These are phyloP conservation scores for Sebastes baramenuke DNA, from an alignment of 2,797 vertebrate species.

Conservation along the genomic window DNA sequence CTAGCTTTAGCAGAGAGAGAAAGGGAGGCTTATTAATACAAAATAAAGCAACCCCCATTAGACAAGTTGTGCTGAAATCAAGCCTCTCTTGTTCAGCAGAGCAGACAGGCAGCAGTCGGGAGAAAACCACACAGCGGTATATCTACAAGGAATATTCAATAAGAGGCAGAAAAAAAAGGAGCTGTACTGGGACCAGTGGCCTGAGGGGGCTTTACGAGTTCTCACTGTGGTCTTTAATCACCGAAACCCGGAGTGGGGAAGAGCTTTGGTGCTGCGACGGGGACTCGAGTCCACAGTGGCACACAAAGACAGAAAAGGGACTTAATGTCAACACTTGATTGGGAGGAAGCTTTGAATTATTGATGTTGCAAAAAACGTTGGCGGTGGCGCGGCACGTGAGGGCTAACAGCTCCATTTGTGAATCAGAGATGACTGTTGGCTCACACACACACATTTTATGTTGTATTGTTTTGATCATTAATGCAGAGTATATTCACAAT, in stretches of 20 bases:
- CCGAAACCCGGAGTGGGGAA: conserved; percentile 8
- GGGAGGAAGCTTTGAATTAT: conserved; percentile 51
- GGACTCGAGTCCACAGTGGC: conserved; percentile 19
- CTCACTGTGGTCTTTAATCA: conserved; percentile 58
- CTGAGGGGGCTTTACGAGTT: conserved; percentile 22
- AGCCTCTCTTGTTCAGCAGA: conserved; percentile 35
- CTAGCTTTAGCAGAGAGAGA: conserved; percentile 9
- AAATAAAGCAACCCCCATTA: conserved; percentile 21
- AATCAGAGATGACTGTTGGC: conserved; percentile 48
- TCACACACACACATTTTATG: conserved; percentile 7
- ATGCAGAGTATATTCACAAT: conserved; percentile 9
- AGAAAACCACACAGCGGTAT: conserved; percentile 11
- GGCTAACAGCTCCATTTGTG: conserved; percentile 17
- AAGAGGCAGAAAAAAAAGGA: conserved; percentile 1
- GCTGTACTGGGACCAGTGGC: conserved; percentile 32
- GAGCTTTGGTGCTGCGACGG: conserved; percentile 1
- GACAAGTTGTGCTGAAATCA: conserved; percentile 33
- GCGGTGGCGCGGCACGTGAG: neutral
- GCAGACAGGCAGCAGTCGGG: neutral
- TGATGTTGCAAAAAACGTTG: conserved; percentile 38
- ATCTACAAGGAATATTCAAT: conserved; percentile 42
- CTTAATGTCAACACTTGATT: conserved; percentile 40
- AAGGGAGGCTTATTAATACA: conserved; percentile 9
- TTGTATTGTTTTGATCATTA: conserved; percentile 26
- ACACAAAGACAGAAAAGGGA: conserved; percentile 35